These are phyloP conservation scores for Thymallus thymallus DNA, from an alignment of 2,113 vertebrate genomes.

Conservation along the genomic window DNA sequence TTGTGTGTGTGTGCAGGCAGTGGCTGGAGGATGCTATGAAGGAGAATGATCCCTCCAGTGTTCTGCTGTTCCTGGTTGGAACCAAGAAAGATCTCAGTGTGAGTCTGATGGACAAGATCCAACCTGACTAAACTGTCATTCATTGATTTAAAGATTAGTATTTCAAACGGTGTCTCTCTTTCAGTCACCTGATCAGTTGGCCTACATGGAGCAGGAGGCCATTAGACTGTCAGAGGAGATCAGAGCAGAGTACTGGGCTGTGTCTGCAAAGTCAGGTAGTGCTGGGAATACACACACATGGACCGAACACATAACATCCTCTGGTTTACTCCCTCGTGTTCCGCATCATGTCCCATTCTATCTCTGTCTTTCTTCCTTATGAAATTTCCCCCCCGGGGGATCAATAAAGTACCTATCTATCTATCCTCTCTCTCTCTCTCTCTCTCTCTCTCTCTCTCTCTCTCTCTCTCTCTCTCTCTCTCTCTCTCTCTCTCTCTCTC, in stretches of 20 bases:
- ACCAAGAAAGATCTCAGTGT: slow-evolving; percentile 96
- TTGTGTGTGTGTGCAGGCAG: slow-evolving; percentile 73
- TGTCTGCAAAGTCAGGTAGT: slow-evolving; percentile 92
- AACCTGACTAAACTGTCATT: background rate
- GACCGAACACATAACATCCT: background rate
- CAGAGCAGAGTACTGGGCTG: slow-evolving; percentile 92
- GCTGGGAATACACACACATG: background rate
- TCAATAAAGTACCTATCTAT: no score
- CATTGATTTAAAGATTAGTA: background rate
- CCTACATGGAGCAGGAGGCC: slow-evolving; percentile 83
- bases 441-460: no score
- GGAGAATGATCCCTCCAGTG: slow-evolving; percentile 90
- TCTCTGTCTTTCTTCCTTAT: no score
- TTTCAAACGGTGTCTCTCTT: background rate
- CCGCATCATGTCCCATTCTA: no score
- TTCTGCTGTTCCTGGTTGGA: slow-evolving; percentile 92
- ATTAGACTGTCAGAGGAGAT: slow-evolving; percentile 90
- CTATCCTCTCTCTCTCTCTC: no score
- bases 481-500: no score
- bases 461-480: no score
- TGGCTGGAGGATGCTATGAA: slow-evolving; percentile 93
- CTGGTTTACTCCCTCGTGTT: background rate
- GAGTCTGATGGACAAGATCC: slow-evolving; percentile 56
- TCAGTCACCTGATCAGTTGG: slow-evolving; percentile 83
- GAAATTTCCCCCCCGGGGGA: no score